A percentile compares a stretch with the other conserved stretches of the same genome.
Evolutionary conservation across 1,140 invertebrate genomes (phyloP).

Genomic region (Tetragonula clypearis): DNA sequence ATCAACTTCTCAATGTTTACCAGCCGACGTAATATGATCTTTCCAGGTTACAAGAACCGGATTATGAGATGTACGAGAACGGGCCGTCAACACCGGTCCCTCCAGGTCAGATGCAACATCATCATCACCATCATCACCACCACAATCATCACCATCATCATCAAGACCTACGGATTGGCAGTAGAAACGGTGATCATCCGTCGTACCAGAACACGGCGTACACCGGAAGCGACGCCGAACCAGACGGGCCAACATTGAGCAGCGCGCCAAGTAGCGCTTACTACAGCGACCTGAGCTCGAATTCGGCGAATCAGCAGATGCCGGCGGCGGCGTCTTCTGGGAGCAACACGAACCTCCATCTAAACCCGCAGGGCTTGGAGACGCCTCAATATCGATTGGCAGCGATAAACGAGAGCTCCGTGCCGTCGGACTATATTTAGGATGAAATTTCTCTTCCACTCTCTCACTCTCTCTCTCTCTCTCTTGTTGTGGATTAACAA

Average conservation of each 20-base stretch:
- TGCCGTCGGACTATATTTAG: slow-evolving; percentile 86
- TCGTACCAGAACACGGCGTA: slow-evolving; percentile 88
- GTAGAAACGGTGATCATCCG: slow-evolving; percentile 81
- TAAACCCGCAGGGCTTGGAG: slow-evolving; percentile 73
- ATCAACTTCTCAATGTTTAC: not conserved
- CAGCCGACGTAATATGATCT: slow-evolving; percentile 9
- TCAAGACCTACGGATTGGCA: slow-evolving; percentile 74
- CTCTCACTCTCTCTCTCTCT: too few species aligned
- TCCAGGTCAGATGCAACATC: slow-evolving; percentile 73
- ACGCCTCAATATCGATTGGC: slow-evolving; percentile 82
- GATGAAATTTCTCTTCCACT: not conserved
- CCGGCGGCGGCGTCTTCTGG: slow-evolving; percentile 38
- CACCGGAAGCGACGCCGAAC: slow-evolving; percentile 85
- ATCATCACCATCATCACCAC: slow-evolving; percentile 73
- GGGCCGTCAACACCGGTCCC: slow-evolving; percentile 75
- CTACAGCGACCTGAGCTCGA: slow-evolving; percentile 84
- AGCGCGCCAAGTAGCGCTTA: slow-evolving; percentile 88
- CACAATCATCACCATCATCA: slow-evolving; percentile 73
- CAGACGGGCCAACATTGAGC: slow-evolving; percentile 84
- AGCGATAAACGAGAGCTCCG: slow-evolving; percentile 85
- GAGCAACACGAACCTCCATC: slow-evolving; percentile 58
- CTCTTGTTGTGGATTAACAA: not conserved
- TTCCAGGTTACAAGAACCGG: slow-evolving; percentile 78
- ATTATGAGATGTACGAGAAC: slow-evolving; percentile 82
- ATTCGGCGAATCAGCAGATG: slow-evolving; percentile 74